phyloP scores from a whole-genome alignment of 2,888 invertebrate species.

The Harpalus rufipes region DNA sequence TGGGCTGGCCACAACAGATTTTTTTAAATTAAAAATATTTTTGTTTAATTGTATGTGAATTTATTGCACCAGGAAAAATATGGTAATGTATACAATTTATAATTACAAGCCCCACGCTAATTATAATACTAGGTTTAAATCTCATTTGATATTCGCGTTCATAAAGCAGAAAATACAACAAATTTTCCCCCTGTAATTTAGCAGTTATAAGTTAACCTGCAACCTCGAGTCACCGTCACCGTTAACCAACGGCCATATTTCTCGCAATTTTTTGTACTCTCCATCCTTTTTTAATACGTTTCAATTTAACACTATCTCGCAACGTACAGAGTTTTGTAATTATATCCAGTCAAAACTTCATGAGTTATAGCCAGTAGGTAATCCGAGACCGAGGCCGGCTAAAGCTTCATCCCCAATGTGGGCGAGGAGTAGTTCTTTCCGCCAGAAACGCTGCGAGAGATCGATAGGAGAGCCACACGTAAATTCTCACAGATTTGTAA shows the following conservation, averaged over 20 bases:
- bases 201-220: constrained; percentile 39
- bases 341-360: constrained; percentile 58
- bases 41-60: neutral
- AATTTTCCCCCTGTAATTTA: constrained; percentile 38
- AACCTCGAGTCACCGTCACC: constrained; percentile 29
- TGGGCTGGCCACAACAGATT: too few species aligned
- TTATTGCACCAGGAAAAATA: constrained; percentile 1
- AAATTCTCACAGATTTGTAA: constrained; percentile 62
- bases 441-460: neutral
- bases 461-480: constrained; percentile 54
- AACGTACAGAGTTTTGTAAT: constrained; percentile 57
- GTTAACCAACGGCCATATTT: constrained; percentile 52
- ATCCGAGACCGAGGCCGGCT: constrained; percentile 34
- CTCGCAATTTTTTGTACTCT: constrained; percentile 52
- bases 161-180: constrained; percentile 17
- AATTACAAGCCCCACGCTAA: constrained; percentile 34
- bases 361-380: constrained; percentile 53
- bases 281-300: constrained; percentile 55
- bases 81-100: constrained; percentile 37
- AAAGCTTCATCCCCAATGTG: constrained; percentile 12
- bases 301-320: constrained; percentile 57
- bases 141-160: constrained; percentile 43
- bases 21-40: neutral
- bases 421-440: constrained; percentile 47
- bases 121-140: constrained; percentile 10